Conservation (phyloP, 2,888 invertebrate genomes). For the Kuschelorhynchus macadamiae region DNA sequence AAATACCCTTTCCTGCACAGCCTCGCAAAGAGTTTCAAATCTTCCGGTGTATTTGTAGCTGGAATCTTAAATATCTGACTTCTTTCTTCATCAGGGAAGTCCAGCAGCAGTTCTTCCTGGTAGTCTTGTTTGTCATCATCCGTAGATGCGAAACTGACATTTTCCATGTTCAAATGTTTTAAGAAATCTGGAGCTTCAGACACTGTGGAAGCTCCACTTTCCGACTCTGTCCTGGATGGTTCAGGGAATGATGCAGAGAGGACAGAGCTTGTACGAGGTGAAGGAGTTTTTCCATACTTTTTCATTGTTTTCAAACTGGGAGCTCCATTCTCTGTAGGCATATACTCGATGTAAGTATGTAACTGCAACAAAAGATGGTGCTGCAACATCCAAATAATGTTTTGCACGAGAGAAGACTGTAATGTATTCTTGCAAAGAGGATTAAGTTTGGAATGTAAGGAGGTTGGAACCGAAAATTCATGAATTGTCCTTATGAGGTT, state of each 20-base stretch:
- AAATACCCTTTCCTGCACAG: constrained; percentile 84
- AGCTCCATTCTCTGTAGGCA: constrained; percentile 75
- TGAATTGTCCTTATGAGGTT: constrained; percentile 76
- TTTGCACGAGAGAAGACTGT: constrained; percentile 80
- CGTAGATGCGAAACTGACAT: constrained; percentile 66
- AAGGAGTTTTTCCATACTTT: constrained; percentile 56
- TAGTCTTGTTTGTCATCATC: constrained; percentile 74
- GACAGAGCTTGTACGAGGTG: constrained; percentile 59
- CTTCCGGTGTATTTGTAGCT: constrained; percentile 82
- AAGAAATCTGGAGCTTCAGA: constrained; percentile 64
- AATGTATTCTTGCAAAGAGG: constrained; percentile 77
- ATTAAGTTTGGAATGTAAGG: constrained; percentile 80
- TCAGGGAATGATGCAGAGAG: constrained; percentile 60
- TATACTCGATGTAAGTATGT: constrained; percentile 94
- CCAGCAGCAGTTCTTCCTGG: constrained; percentile 75
- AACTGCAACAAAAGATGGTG: constrained; percentile 90
- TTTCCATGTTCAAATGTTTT: constrained; percentile 61
- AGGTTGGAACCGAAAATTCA: constrained; percentile 85
- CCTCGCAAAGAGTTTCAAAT: constrained; percentile 80
- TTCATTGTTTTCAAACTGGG: constrained; percentile 18
- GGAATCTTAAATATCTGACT: constrained; percentile 79
- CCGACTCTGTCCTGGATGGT: constrained; percentile 65
- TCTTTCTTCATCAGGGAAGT: constrained; percentile 78
- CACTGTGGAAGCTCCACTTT: constrained; percentile 66
- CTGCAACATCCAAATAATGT: constrained; percentile 95